Base-by-base conservation (phyloP, 2,113 vertebrate genomes). In the Lates calcarifer region DNA sequence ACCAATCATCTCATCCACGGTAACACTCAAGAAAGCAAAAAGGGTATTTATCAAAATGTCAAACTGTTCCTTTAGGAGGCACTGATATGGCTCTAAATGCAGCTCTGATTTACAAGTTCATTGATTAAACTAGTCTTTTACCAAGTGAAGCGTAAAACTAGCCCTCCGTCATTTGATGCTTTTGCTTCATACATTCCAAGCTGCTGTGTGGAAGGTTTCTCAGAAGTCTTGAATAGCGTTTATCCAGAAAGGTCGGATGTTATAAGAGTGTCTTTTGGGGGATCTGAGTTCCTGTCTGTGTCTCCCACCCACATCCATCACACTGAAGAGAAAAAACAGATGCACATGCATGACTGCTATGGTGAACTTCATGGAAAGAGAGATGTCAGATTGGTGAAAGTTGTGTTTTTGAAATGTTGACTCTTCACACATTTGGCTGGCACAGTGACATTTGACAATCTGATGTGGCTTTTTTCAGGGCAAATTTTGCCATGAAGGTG, bases 261-360 rank as follows among this genome's bases (percentile, higher is more conserved):
- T 95, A 83, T 91, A 90, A 82, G 85, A 81, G 31, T 26, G 90
- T 86, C 90, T 89, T 87, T 64, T 83, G 92, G 93, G 88, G 91
- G 75, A 85, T 89, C 49, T 63, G 78, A 90, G 86, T 95, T 95
- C 94, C 94, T 94, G 94, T 92, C 92, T 87, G 39, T 76, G 85
- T 90, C 94, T 92, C 89, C 94, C 93, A 92, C 94, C 83, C 93
- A 93, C 86, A 89, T 94, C 89, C 83, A 94, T 90, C 86, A 87
- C 28, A n/a, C 82, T 92, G n/a, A 79, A 95, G 77, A 90, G 85
- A 80, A 81, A 95, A 94, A 95, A 70, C 95, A 96, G 95, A 95
- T 89, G 83, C 55, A 41, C 45, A 63, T 49, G 5, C 77, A 55
- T 29, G 78, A 77, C 79, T 83, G 72, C 73, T 75, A 37, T 13